Base-by-base conservation (phyloP, 2,797 vertebrate species). In the Poecilia wingei region DNA sequence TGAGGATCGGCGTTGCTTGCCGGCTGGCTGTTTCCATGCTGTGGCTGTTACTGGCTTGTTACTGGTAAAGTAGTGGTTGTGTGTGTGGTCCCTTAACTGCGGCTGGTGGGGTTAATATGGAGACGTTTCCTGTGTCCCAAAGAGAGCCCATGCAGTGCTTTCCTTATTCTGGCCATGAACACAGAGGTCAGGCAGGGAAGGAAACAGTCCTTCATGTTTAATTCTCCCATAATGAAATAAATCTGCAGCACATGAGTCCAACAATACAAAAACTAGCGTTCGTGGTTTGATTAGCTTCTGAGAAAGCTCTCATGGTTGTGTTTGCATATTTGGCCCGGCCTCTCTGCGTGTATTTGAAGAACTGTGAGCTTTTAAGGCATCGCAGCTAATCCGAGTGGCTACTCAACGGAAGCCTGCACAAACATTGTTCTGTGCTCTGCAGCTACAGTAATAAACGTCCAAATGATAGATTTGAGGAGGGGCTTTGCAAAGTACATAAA, bases 21-120 rank as follows among this genome's bases (percentile, higher is more conserved):
- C 75, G 86, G 73, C 71, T 43, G 45, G 75, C 82, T 47, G 84
- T 81, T 87, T 92, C 90, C 96, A 96, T 96, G 96, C 94, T 92
- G 87, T 51, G 57, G 28, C 77, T 79, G 87, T 93, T 86, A 91
- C 88, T 88, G 87, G 55, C 74, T 85, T 85, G 84, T 92, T 91
- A 92, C 83, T 71, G 53, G 88, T 88, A 89, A 88, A 79, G 71
- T 53, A 82, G 59, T 61, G 83, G 72, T 59, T 74, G 28, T 55
- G 6, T 36, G 69, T 77, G 16, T 6, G 51, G 55, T 18, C 74
- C 77, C 85, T 77, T 79, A 22, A 79, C 57, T 49, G 59, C 9
- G 55, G 75, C 45, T 61, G 80, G 87, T 93, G 91, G 85, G 87
- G 94, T 95, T 94, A 95, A 94, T 88, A 53, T 69, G 49, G 84